Evolutionary conservation across 2,113 vertebrate genomes (phyloP).

Genomic region (Microtus oregoni): DNA sequence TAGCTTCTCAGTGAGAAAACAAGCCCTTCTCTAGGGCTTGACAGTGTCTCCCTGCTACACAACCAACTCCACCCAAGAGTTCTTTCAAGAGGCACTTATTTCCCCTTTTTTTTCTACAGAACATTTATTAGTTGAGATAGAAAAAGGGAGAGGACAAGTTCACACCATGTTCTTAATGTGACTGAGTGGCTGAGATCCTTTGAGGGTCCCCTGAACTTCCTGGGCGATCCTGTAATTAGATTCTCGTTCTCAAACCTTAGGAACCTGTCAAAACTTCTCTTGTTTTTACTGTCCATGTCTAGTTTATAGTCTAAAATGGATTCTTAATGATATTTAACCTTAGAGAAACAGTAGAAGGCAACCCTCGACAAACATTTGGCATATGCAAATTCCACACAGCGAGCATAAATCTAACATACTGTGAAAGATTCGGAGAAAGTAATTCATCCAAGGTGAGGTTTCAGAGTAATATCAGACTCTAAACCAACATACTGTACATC

Average conservation of each 20-base stretch:
- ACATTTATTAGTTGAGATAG: not conserved
- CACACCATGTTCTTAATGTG: not conserved
- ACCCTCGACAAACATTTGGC: not conserved
- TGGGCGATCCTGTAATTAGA: not conserved
- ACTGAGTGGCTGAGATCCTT: not conserved
- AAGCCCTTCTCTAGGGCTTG: not conserved
- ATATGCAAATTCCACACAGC: not conserved
- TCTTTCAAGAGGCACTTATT: not conserved
- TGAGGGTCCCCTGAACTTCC: not conserved
- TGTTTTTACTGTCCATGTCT: not conserved
- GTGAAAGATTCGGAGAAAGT: constrained; percentile 33
- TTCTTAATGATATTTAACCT: not conserved
- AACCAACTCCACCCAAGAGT: not conserved
- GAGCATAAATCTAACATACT: not conserved
- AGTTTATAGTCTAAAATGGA: not conserved
- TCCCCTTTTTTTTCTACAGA: not conserved
- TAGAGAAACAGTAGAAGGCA: not conserved
- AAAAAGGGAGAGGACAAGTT: not conserved
- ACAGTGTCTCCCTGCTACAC: not conserved
- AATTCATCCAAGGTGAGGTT: not conserved
- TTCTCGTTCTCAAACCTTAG: not conserved
- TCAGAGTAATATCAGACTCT: constrained; percentile 14
- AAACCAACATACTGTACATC: constrained; percentile 7
- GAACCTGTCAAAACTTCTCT: constrained; percentile 13
- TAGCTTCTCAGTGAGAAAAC: constrained; percentile 6